Base-by-base conservation (phyloP, 2,888 invertebrate species). In the Harmothoe impar region DNA sequence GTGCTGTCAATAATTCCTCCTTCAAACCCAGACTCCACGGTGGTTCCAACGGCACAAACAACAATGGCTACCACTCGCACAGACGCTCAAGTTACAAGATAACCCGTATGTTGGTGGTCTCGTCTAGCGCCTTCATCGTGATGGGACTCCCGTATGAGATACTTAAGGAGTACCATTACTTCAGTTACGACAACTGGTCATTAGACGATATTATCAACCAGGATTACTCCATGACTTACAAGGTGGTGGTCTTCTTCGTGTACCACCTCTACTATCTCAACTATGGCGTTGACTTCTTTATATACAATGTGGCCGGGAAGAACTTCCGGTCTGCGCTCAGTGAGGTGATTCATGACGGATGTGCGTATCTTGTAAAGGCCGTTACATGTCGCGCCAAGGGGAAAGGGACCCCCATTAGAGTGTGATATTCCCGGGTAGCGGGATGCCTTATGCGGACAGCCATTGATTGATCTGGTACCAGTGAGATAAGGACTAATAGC, bases 191-290 rank as follows among this genome's bases (percentile, higher is more conserved):
- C 29, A 86, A 86, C 33, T 86, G 86, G 86, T 86, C 86, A 0
- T 29, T 86, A 5, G 86, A 86, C 29, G 54, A 86, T 20, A 54
- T 86, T 29, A 56, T 86, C 5, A 54, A 86, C 54, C 86, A 86
- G 86, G 56, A 86, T 23, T 56, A 54, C 20, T 33, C 86, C 29
- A 54, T 86, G 86, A 54, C 52, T 0, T 86, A 86, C 33, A 86
- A 86, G 54, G 56, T 86, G 29, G 52, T 86, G 20, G 86, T 86
- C 10, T 25, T 86, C 31, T 86, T 86, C 31, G 56, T 86, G 7
- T 86, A 86, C 29, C 86, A 86, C 31, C 23, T 86, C 17, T 86
- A 86, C 54, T 86, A 86, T 29, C 25, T 86, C n/a, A 86, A 86
- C 86, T 86, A 29, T 20, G 86, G 86, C 0, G 86, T 86, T 7